Evolutionary conservation across 2,797 vertebrate species (phyloP).

Genomic region (Malurus splendens): DNA sequence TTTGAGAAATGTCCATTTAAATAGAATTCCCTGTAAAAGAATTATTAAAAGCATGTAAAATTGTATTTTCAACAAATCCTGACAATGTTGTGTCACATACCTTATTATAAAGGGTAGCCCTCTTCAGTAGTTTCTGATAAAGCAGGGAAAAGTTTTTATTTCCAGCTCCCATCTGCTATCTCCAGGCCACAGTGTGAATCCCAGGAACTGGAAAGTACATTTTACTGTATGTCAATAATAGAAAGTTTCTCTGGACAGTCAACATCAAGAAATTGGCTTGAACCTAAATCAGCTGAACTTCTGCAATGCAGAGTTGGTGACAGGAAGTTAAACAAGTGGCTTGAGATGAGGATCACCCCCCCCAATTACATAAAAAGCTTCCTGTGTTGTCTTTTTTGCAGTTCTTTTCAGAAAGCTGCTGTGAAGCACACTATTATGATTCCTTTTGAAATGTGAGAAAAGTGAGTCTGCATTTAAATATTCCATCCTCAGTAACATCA

Average conservation of each 20-base stretch:
- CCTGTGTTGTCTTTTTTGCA: not conserved
- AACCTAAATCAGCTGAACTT: not conserved
- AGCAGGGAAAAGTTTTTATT: not conserved
- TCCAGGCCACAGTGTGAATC: not conserved
- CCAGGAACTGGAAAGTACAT: not conserved
- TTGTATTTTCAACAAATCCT: not conserved
- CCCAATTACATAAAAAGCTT: not conserved
- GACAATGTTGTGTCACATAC: not conserved
- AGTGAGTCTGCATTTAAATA: not conserved
- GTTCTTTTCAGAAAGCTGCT: not conserved
- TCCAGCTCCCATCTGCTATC: not conserved
- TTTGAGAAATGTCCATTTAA: not conserved
- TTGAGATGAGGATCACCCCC: not conserved
- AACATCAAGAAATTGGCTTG: not conserved
- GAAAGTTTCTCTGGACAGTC: not conserved
- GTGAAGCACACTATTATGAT: not conserved
- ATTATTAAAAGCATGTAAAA: not conserved
- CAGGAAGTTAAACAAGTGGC: not conserved
- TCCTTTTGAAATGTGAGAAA: slow-evolving; percentile 2
- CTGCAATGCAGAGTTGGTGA: not conserved
- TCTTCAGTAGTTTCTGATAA: not conserved
- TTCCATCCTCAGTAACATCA: not conserved
- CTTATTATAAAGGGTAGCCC: not conserved
- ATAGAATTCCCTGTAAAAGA: not conserved
- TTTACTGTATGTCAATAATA: not conserved